These are phyloP conservation scores for Aethes cnicana DNA, from an alignment of 2,888 invertebrate genomes.

Conservation along the genomic window DNA sequence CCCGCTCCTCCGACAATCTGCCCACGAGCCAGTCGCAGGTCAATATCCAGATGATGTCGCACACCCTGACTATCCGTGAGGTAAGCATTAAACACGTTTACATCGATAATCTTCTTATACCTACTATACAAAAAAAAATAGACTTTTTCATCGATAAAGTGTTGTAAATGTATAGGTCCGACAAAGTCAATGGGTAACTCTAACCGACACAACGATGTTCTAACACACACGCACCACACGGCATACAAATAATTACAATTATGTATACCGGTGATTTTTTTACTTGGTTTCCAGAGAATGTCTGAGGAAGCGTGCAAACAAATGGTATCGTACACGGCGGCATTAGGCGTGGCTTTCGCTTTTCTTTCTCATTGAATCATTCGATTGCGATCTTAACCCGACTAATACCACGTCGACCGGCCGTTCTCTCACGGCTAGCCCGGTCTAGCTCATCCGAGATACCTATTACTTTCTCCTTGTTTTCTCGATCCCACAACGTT, in stretches of 20 bases:
- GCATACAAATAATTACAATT: conserved; percentile 39
- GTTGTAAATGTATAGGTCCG: neutral
- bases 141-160: neutral
- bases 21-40: conserved; percentile 96
- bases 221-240: conserved; percentile 38
- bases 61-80: conserved; percentile 96
- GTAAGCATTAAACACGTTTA: conserved; percentile 74
- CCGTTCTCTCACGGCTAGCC: conserved; percentile 39
- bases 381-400: conserved; percentile 74
- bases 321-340: conserved; percentile 85
- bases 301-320: conserved; percentile 92
- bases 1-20: conserved; percentile 93
- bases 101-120: neutral
- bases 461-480: conserved; percentile 47
- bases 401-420: conserved; percentile 71
- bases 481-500: conserved; percentile 58
- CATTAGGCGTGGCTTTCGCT: conserved; percentile 81
- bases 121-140: too few species aligned
- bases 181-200: conserved; percentile 17
- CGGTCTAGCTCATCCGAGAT: conserved; percentile 44
- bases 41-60: conserved; percentile 97
- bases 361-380: conserved; percentile 76
- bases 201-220: conserved; percentile 36
- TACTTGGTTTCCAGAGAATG: conserved; percentile 90
- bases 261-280: conserved; percentile 70